Percentiles rank a stretch among this genome's conserved stretches.
These are phyloP conservation scores for Yponomeuta malinellus DNA, from an alignment of 2,888 invertebrate genomes.

Conservation along the genomic window DNA sequence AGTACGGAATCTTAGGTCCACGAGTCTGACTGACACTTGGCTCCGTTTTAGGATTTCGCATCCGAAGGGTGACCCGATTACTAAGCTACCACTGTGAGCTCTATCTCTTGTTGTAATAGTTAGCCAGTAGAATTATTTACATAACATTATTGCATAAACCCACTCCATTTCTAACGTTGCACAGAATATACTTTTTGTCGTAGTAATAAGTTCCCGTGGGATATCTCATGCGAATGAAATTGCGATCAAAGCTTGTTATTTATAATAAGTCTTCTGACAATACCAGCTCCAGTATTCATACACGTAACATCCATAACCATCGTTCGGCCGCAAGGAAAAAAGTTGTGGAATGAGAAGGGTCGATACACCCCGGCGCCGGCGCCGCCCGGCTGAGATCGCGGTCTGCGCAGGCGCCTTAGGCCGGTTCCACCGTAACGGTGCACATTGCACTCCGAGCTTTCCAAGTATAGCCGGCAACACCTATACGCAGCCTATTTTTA, in stretches of 20 bases:
- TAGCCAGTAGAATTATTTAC: no score
- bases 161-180: no score
- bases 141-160: no score
- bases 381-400: constrained; percentile 10
- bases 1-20: no score
- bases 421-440: constrained; percentile 54
- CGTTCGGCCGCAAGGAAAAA: constrained; percentile 30
- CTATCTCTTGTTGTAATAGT: no score
- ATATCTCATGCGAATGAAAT: no score
- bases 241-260: background rate
- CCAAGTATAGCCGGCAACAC: constrained; percentile 54
- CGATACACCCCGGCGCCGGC: constrained; percentile 33
- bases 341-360: constrained; percentile 34
- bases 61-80: no score
- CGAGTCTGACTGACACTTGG: no score
- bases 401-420: constrained; percentile 38
- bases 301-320: constrained; percentile 9
- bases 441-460: constrained; percentile 30
- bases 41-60: no score
- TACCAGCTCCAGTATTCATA: background rate
- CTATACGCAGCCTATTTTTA: constrained; percentile 50
- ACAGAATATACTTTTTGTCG: no score
- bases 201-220: no score
- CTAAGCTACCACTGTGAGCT: no score
- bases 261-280: background rate